phyloP scores from a whole-genome alignment of 2,888 invertebrate genomes.

The Endomychus coccineus region DNA sequence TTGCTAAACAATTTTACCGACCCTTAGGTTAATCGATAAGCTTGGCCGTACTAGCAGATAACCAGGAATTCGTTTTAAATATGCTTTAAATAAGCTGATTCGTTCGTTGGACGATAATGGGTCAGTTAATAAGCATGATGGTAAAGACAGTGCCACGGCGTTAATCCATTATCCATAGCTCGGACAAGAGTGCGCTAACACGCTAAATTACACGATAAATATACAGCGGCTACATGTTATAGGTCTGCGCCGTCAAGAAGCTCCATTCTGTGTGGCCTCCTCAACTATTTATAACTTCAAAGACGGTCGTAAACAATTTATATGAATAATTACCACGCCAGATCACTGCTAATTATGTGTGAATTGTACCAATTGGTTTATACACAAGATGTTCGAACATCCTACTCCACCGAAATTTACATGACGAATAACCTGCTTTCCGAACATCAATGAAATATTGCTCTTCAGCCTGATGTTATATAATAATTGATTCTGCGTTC shows the following conservation, averaged over 20 bases:
- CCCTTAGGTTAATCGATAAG: too few species aligned
- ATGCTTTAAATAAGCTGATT: too few species aligned
- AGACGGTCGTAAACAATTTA: constrained; percentile 30
- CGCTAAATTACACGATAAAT: constrained; percentile 17
- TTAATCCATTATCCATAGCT: constrained; percentile 21
- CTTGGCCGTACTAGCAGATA: too few species aligned
- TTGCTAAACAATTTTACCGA: too few species aligned
- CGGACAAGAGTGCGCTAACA: constrained; percentile 14
- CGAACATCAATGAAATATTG: too few species aligned
- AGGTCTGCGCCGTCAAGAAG: constrained; percentile 13
- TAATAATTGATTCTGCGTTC: too few species aligned
- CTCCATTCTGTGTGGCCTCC: constrained; percentile 15
- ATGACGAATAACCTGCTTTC: too few species aligned
- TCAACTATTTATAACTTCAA: constrained; percentile 30
- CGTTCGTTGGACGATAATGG: constrained; percentile 10
- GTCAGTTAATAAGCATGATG: constrained; percentile 14
- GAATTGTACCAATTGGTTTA: constrained; percentile 22
- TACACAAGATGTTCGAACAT: too few species aligned
- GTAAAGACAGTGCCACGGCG: constrained; percentile 16
- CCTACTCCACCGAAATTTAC: too few species aligned
- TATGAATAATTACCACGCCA: constrained; percentile 30
- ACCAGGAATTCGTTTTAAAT: too few species aligned
- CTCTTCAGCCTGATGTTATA: too few species aligned
- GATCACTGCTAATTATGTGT: constrained; percentile 28
- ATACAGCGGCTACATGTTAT: constrained; percentile 13